Percentiles rank a stretch among this genome's conserved stretches.
Conservation (phyloP, 37 sponge, comb jelly and placozoan species). For the Halisarca cf. caerulea region DNA sequence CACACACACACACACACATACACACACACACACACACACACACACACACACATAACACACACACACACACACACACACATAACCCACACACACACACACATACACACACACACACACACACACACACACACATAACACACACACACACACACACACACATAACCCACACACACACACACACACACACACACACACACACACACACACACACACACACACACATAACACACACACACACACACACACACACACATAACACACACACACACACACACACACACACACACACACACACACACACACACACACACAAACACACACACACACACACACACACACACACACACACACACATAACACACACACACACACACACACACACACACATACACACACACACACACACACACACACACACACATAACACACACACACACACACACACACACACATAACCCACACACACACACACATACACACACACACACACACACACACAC, state of each 20-base stretch:
- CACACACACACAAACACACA: conserved; percentile 20
- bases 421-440: conserved; percentile 20
- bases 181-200: conserved; percentile 24
- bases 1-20: conserved; percentile 17
- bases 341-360: conserved; percentile 9
- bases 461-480: conserved; percentile 4
- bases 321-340: conserved; percentile 21
- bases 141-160: not conserved
- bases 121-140: conserved; percentile 9
- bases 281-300: not conserved
- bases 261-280: not conserved
- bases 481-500: not conserved
- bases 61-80: conserved; percentile 23
- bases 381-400: conserved; percentile 8
- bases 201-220: conserved; percentile 20
- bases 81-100: conserved; percentile 24
- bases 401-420: conserved; percentile 24
- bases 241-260: no score
- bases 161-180: conserved; percentile 1
- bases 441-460: conserved; percentile 17
- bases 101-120: conserved; percentile 17
- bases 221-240: no score
- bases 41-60: not conserved
- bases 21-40: not conserved
- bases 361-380: not conserved